Percentiles rank a stretch among this genome's conserved stretches.
phyloP scores from a whole-genome alignment of 2,888 invertebrate genomes.

The Stenodema calcarata region DNA sequence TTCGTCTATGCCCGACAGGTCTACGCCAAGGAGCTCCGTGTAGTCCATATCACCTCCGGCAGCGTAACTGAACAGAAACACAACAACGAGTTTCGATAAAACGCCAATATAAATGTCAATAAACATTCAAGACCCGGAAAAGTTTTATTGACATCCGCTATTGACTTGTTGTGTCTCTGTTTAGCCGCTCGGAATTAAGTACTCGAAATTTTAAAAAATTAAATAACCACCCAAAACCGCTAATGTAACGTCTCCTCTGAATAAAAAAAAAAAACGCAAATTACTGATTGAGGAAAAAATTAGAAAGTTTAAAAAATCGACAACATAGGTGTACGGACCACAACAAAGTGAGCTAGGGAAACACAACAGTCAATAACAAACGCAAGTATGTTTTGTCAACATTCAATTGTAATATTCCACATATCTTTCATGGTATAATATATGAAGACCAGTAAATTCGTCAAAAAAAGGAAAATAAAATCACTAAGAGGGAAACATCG shows the following conservation, averaged over 20 bases:
- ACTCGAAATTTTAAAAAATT: background rate
- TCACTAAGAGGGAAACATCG: constrained; percentile 8
- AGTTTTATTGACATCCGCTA: constrained; percentile 30
- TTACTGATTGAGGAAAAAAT: too few species aligned
- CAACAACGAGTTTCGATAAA: constrained; percentile 34
- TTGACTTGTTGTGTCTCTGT: constrained; percentile 47
- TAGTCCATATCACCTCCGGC: constrained; percentile 56
- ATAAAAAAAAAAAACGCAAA: background rate
- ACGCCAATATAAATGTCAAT: background rate
- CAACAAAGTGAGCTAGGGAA: constrained; percentile 29
- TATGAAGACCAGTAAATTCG: background rate
- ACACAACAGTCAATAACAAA: constrained; percentile 49
- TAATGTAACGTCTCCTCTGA: background rate
- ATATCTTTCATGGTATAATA: background rate
- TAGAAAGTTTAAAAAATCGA: background rate
- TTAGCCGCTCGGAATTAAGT: constrained; percentile 1
- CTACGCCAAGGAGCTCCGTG: constrained; percentile 56
- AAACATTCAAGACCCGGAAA: background rate
- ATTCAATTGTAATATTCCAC: constrained; percentile 32
- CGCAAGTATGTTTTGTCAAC: constrained; percentile 8
- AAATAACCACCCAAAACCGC: background rate
- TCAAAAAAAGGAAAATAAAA: background rate
- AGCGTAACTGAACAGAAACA: constrained; percentile 55
- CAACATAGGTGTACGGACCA: background rate
- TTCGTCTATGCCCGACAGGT: constrained; percentile 56